Percentiles rank a stretch among this genome's conserved stretches.
These are phyloP conservation scores for Polyploca ridens DNA, from an alignment of 2,888 invertebrate species.

Conservation along the genomic window DNA sequence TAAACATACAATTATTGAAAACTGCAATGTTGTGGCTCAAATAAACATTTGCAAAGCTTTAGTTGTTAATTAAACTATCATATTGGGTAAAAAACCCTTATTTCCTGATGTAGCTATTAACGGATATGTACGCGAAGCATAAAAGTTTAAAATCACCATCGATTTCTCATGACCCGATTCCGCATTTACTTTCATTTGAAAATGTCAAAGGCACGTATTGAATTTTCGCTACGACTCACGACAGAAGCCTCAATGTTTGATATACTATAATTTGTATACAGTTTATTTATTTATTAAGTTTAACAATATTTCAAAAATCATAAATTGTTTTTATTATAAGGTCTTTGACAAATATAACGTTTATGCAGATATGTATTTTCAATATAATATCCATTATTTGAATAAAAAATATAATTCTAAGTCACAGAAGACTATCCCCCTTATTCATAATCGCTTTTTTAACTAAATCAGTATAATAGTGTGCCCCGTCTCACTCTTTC, in stretches of 20 bases:
- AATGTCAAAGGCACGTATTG: conserved; percentile 31
- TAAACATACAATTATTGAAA: too few species aligned
- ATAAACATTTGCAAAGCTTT: too few species aligned
- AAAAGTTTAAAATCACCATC: conserved; percentile 54
- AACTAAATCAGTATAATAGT: too few species aligned
- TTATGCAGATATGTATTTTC: too few species aligned
- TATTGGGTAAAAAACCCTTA: not conserved
- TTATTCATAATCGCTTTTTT: too few species aligned
- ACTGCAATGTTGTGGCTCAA: too few species aligned
- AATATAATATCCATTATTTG: too few species aligned
- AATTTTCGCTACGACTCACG: conserved; percentile 16
- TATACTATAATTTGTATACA: not conserved
- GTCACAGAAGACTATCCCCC: too few species aligned
- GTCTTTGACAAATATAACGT: not conserved
- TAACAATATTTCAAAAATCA: not conserved
- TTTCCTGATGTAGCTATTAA: not conserved
- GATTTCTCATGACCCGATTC: conserved; percentile 60
- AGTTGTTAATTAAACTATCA: too few species aligned
- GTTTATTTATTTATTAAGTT: not conserved
- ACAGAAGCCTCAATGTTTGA: not conserved
- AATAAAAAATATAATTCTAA: too few species aligned
- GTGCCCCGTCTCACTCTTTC: too few species aligned
- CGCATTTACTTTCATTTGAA: conserved; percentile 43
- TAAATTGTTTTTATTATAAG: too few species aligned
- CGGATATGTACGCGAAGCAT: conserved; percentile 23